phyloP scores from a whole-genome alignment of 2,797 vertebrate species.

The Megaceryle alcyon region DNA sequence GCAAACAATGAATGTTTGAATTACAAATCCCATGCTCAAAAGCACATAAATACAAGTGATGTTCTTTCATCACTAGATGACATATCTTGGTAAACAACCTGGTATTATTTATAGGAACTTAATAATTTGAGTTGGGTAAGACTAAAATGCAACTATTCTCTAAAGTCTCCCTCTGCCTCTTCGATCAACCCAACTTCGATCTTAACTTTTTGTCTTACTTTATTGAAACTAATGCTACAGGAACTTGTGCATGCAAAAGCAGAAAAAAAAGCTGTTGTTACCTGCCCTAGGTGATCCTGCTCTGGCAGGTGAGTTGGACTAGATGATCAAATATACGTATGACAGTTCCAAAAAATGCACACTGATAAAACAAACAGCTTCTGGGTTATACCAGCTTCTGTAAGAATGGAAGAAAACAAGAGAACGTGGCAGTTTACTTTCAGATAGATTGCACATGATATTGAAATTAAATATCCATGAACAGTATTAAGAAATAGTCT shows the following conservation, averaged over 20 bases:
- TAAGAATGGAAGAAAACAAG: not conserved
- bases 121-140: not conserved
- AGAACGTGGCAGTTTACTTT: not conserved
- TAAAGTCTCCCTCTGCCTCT: not conserved
- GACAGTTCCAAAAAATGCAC: not conserved
- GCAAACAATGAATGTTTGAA: not conserved
- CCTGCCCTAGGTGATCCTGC: no score
- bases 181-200: not conserved
- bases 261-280: not conserved
- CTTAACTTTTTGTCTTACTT: not conserved
- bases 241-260: not conserved
- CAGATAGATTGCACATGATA: not conserved
- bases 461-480: not conserved
- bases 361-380: not conserved
- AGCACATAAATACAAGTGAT: not conserved
- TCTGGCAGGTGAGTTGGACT: no score
- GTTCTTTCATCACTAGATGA: not conserved
- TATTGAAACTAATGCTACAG: not conserved
- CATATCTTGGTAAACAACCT: not conserved
- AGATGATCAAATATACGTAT: not conserved
- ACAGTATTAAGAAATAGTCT: not conserved
- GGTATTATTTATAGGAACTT: not conserved
- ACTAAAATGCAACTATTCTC: not conserved
- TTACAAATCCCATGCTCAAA: not conserved
- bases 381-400: not conserved